Evolutionary conservation across 2,113 vertebrate species (phyloP).

Genomic region (Actenoides hombroni): DNA sequence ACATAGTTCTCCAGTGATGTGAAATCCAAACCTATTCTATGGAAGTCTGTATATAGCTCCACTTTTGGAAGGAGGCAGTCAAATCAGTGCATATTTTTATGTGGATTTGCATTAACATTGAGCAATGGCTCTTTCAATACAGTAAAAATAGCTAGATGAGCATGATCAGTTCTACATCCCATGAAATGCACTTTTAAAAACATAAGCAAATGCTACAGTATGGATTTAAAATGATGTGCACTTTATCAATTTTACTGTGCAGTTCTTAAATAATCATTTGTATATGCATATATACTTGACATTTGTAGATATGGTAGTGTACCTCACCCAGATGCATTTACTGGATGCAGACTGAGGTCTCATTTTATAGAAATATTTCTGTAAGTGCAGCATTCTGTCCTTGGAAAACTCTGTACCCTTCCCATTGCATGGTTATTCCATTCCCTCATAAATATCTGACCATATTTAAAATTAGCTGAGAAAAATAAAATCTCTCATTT

Average conservation of each 20-base stretch:
- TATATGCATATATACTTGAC: not conserved
- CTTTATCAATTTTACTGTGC: not conserved
- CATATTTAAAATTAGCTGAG: not conserved
- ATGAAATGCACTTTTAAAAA: not conserved
- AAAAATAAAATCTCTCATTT: not conserved
- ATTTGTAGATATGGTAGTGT: not conserved
- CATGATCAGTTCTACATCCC: not conserved
- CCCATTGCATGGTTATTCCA: not conserved
- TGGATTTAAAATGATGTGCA: not conserved
- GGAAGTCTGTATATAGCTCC: not conserved
- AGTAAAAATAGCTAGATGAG: not conserved
- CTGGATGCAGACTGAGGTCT: not conserved
- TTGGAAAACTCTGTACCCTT: not conserved
- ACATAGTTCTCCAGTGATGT: not conserved
- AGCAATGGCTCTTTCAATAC: not conserved
- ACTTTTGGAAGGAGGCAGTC: not conserved
- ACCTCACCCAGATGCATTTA: not conserved
- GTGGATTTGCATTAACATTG: not conserved
- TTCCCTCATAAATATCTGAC: not conserved
- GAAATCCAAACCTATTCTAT: not conserved
- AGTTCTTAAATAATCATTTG: not conserved
- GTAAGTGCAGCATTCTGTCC: not conserved
- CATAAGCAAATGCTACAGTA: not conserved
- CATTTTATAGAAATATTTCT: not conserved
- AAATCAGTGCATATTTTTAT: rapidly evolving